Evolutionary conservation across 2,888 invertebrate species (phyloP).

Genomic region (Idaea dimidiata): DNA sequence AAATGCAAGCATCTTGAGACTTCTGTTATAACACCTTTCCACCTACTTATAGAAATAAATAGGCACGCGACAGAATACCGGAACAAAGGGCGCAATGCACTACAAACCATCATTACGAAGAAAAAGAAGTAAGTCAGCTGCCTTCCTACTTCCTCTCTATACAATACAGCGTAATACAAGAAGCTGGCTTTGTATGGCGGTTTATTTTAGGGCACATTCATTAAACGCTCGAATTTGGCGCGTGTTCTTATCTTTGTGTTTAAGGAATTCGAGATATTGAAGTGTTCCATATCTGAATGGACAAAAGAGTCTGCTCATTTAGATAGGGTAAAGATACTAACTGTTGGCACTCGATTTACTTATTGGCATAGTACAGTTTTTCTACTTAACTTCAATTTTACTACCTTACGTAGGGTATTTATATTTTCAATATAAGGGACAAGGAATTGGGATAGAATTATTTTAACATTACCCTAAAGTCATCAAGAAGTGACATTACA

Average conservation of each 20-base stretch:
- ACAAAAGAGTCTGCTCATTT: background rate
- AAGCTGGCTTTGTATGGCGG: constrained; percentile 62
- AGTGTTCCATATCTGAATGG: background rate
- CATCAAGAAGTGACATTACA: too few relatives aligned
- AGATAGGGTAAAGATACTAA: too few relatives aligned
- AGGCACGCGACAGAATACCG: constrained; percentile 75
- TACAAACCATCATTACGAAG: constrained; percentile 76
- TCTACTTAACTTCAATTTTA: too few relatives aligned
- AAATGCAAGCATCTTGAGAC: constrained; percentile 72
- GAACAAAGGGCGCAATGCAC: constrained; percentile 68
- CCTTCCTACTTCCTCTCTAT: constrained; percentile 75
- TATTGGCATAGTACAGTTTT: too few relatives aligned
- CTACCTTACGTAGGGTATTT: too few relatives aligned
- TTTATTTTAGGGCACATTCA: constrained; percentile 75
- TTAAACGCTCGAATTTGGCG: constrained; percentile 73
- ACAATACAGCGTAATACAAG: constrained; percentile 77
- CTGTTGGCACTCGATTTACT: too few relatives aligned
- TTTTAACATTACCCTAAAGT: too few relatives aligned
- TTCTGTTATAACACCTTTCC: constrained; percentile 74
- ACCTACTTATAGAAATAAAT: constrained; percentile 64
- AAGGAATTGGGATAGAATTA: too few relatives aligned
- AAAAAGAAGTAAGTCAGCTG: constrained; percentile 75
- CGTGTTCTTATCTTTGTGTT: constrained; percentile 71
- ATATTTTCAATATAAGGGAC: too few relatives aligned
- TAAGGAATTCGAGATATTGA: constrained; percentile 12